These are phyloP conservation scores for Telmatherina bonti DNA, from an alignment of 2,797 vertebrate genomes.

Conservation along the genomic window DNA sequence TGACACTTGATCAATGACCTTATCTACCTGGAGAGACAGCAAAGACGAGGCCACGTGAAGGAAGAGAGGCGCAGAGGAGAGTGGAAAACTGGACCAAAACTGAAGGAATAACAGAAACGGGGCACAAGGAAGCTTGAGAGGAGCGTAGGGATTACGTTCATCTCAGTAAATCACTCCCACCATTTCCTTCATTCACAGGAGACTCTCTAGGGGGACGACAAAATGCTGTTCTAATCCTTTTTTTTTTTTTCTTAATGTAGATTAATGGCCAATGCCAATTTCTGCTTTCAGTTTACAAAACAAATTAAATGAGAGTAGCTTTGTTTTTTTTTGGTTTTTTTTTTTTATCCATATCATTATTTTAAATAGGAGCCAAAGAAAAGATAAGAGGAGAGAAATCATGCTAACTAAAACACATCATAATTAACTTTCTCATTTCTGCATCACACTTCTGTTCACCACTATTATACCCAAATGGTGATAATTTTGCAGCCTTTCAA, in stretches of 20 bases:
- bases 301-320: conserved; percentile 11
- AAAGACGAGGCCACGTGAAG: conserved; percentile 20
- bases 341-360: conserved; percentile 9
- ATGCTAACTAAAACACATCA: conserved; percentile 34
- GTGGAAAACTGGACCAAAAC: conserved; percentile 9
- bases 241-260: conserved; percentile 5
- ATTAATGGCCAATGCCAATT: conserved; percentile 4
- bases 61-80: conserved; percentile 6
- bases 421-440: conserved; percentile 52
- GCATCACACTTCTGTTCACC: conserved; percentile 45
- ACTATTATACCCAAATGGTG: conserved; percentile 40
- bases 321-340: conserved; percentile 1
- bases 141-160: conserved; percentile 48
- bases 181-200: conserved; percentile 49
- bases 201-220: conserved; percentile 23
- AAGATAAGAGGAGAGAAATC: conserved; percentile 8
- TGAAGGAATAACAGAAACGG: conserved; percentile 9
- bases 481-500: conserved; percentile 55
- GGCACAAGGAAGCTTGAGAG: conserved; percentile 21
- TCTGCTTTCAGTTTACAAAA: conserved; percentile 14
- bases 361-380: conserved; percentile 2
- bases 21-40: conserved; percentile 58
- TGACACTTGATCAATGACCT: conserved; percentile 69
- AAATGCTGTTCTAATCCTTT: background rate
- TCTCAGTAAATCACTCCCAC: conserved; percentile 51